phyloP scores from a whole-genome alignment of 2,888 invertebrate genomes.

The Agrenia bidenticulata region DNA sequence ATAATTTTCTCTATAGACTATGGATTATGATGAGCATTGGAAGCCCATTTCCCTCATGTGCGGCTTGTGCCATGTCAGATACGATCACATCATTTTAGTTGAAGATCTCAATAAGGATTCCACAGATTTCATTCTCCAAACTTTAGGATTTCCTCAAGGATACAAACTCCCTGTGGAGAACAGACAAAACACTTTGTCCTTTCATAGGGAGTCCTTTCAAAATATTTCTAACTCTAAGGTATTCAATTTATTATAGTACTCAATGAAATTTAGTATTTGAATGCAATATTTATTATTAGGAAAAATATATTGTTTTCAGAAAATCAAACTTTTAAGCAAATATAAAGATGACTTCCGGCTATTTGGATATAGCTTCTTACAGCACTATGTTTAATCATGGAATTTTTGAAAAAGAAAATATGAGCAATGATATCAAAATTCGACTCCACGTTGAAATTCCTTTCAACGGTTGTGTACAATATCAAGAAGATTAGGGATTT shows the following conservation, averaged over 20 bases:
- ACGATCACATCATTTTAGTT: conserved; percentile 40
- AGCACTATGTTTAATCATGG: conserved; percentile 4
- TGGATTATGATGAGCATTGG: conserved; percentile 50
- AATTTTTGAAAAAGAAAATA: no score
- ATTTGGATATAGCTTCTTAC: conserved; percentile 34
- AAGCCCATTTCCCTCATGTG: conserved; percentile 47
- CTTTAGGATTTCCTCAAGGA: conserved; percentile 24
- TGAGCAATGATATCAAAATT: no score
- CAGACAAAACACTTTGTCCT: background rate
- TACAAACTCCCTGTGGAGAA: conserved; percentile 13
- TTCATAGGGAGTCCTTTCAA: conserved; percentile 10
- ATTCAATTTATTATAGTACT: background rate
- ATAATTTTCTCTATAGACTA: conserved; percentile 39
- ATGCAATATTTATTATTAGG: background rate
- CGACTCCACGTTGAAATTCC: no score
- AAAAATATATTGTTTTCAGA: conserved; percentile 27
- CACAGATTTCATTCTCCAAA: conserved; percentile 21
- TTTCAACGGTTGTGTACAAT: no score
- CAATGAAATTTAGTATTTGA: background rate
- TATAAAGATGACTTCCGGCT: conserved; percentile 43
- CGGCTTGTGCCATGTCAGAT: conserved; percentile 43
- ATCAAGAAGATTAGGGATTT: no score
- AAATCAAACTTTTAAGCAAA: conserved; percentile 29
- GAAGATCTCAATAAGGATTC: conserved; percentile 34
- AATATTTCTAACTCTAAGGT: conserved; percentile 21